Evolutionary conservation across 1,140 invertebrate genomes (phyloP).

Genomic region (Diachasma alloeum): DNA sequence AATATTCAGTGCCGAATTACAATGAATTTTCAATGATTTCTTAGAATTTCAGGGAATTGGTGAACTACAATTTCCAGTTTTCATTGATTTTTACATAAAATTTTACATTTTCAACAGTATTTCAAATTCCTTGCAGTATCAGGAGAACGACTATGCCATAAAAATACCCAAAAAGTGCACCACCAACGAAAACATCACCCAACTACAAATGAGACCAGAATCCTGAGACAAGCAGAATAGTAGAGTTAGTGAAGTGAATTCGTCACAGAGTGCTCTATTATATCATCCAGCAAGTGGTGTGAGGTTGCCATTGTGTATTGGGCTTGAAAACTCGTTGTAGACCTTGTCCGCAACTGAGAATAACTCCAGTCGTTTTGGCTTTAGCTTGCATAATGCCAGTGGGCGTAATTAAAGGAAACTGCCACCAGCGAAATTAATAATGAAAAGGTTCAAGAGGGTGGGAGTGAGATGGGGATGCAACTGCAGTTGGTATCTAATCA

Average conservation of each 20-base stretch:
- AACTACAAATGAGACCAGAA: neutral
- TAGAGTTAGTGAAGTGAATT: conserved; percentile 5
- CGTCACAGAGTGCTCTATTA: neutral
- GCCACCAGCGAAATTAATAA: conserved; percentile 24
- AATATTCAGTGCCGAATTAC: too few relatives aligned
- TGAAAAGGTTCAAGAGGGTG: conserved; percentile 11
- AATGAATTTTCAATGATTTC: too few relatives aligned
- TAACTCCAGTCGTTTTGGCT: neutral
- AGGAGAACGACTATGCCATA: too few relatives aligned
- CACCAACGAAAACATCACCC: neutral
- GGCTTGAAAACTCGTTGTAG: neutral
- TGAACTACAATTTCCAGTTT: too few relatives aligned
- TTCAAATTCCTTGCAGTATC: too few relatives aligned
- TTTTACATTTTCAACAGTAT: too few relatives aligned
- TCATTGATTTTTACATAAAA: too few relatives aligned
- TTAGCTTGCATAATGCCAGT: neutral
- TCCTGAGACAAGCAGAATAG: neutral
- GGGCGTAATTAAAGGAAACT: conserved; percentile 29
- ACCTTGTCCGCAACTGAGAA: neutral
- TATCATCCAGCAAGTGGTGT: neutral
- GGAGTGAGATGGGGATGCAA: neutral
- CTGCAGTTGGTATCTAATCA: neutral
- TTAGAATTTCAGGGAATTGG: too few relatives aligned
- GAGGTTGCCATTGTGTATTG: neutral
- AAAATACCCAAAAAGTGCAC: neutral